phyloP scores from a whole-genome alignment of 1,140 invertebrate genomes.

The Drosophila ogumai region DNA sequence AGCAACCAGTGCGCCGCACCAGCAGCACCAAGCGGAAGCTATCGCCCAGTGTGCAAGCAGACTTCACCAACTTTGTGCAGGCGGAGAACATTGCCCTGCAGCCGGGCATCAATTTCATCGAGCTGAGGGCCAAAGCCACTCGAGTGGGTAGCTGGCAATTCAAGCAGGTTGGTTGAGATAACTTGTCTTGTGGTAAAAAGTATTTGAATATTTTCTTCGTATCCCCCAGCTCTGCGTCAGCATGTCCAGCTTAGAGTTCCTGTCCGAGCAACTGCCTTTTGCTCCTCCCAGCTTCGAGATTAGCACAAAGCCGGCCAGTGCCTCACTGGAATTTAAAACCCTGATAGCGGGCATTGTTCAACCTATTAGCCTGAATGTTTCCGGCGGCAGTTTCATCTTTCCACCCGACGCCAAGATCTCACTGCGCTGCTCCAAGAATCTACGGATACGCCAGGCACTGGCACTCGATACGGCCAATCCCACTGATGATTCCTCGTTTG shows the following conservation, averaged over 20 bases:
- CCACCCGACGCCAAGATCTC: conserved; percentile 86
- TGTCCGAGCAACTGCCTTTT: conserved; percentile 86
- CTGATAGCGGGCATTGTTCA: conserved; percentile 90
- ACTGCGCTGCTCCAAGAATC: conserved; percentile 87
- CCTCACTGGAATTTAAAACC: conserved; percentile 86
- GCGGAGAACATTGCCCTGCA: conserved; percentile 86
- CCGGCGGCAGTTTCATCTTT: conserved; percentile 89
- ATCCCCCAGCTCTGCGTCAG: conserved; percentile 57
- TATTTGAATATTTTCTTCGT: background rate
- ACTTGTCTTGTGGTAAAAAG: too few species aligned
- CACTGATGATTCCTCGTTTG: conserved; percentile 82
- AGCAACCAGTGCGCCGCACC: conserved; percentile 76
- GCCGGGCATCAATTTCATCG: conserved; percentile 91
- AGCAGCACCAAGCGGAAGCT: conserved; percentile 85
- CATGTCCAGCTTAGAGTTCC: conserved; percentile 87
- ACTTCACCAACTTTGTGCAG: conserved; percentile 88
- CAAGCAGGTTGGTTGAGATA: conserved; percentile 62
- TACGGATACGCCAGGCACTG: conserved; percentile 84
- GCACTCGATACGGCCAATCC: background rate
- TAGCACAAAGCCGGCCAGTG: conserved; percentile 85
- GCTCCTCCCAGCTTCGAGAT: conserved; percentile 85
- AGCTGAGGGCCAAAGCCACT: conserved; percentile 87
- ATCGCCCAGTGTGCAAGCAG: conserved; percentile 87
- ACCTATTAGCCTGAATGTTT: conserved; percentile 88
- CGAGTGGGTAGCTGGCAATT: conserved; percentile 82